Percentiles rank a stretch among this genome's conserved stretches.
phyloP scores from a whole-genome alignment of 2,113 vertebrate species.

The Nerophis ophidion region DNA sequence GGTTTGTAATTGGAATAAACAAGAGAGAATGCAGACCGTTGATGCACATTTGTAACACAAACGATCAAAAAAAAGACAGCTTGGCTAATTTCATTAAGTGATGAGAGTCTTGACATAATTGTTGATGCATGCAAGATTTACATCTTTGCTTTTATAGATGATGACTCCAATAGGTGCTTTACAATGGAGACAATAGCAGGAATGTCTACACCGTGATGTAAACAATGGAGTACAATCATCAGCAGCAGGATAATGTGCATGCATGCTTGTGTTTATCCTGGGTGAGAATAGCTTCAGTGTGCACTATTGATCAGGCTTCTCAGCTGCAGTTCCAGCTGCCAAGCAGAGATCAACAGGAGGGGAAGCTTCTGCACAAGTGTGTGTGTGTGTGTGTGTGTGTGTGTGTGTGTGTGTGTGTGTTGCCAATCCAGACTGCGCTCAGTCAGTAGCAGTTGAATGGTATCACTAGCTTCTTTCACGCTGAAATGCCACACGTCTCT shows the following conservation, averaged over 20 bases:
- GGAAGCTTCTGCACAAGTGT: slow-evolving; percentile 27
- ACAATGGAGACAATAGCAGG: neutral
- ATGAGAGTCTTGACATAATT: neutral
- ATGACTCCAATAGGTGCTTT: neutral
- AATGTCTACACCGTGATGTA: slow-evolving; percentile 4
- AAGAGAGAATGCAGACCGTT: slow-evolving; percentile 15
- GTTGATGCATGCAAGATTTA: no score
- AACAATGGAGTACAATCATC: slow-evolving; percentile 13
- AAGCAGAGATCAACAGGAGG: slow-evolving; percentile 57
- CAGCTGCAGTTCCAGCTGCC: slow-evolving; percentile 53
- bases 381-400: no score
- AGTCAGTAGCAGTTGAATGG: slow-evolving; percentile 10
- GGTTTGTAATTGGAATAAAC: slow-evolving; percentile 34
- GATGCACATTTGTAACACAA: slow-evolving; percentile 24
- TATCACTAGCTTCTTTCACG: slow-evolving; percentile 8
- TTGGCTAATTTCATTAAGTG: slow-evolving; percentile 3
- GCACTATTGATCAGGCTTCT: slow-evolving; percentile 55
- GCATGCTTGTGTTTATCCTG: slow-evolving; percentile 62
- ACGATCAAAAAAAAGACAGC: slow-evolving; percentile 13
- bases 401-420: slow-evolving; percentile 41
- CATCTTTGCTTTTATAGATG: neutral
- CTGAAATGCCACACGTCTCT: no score
- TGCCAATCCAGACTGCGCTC: slow-evolving; percentile 21
- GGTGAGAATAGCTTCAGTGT: slow-evolving; percentile 54
- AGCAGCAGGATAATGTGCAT: slow-evolving; percentile 23